Evolutionary conservation across 2,797 vertebrate species (phyloP).

Genomic region (Gobionotothen gibberifrons): DNA sequence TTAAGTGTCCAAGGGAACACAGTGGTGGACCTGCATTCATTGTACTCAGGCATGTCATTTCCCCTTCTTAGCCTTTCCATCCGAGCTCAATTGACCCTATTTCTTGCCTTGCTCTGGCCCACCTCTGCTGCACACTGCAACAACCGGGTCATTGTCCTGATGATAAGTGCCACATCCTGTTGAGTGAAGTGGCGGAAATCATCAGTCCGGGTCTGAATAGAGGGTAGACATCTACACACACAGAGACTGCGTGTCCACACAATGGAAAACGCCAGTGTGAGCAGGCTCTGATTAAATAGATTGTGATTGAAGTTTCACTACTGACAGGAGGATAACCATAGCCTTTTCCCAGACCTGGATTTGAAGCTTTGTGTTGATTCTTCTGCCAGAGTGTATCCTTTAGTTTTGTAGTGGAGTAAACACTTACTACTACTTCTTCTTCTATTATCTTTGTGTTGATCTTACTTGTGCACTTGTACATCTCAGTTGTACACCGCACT

Average conservation of each 20-base stretch:
- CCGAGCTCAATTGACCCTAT: slow-evolving; percentile 63
- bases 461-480: slow-evolving; percentile 14
- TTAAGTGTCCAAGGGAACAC: slow-evolving; percentile 54
- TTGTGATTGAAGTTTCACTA: slow-evolving; percentile 72
- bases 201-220: slow-evolving; percentile 65
- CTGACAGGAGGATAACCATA: slow-evolving; percentile 58
- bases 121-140: slow-evolving; percentile 48
- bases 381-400: slow-evolving; percentile 42
- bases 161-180: slow-evolving; percentile 75
- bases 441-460: slow-evolving; percentile 31
- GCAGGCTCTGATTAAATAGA: slow-evolving; percentile 72
- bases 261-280: slow-evolving; percentile 58
- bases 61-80: slow-evolving; percentile 62
- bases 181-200: slow-evolving; percentile 70
- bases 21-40: slow-evolving; percentile 52
- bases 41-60: slow-evolving; percentile 63
- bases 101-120: slow-evolving; percentile 54
- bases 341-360: slow-evolving; percentile 41
- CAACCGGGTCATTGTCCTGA: slow-evolving; percentile 69
- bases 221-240: slow-evolving; percentile 54
- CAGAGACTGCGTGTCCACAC: slow-evolving; percentile 59
- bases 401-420: slow-evolving; percentile 51
- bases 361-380: slow-evolving; percentile 46
- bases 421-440: slow-evolving; percentile 20
- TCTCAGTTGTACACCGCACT: slow-evolving; percentile 16